Base-by-base conservation (phyloP, 2,888 invertebrate genomes). In the Drosophila kokeensis region DNA sequence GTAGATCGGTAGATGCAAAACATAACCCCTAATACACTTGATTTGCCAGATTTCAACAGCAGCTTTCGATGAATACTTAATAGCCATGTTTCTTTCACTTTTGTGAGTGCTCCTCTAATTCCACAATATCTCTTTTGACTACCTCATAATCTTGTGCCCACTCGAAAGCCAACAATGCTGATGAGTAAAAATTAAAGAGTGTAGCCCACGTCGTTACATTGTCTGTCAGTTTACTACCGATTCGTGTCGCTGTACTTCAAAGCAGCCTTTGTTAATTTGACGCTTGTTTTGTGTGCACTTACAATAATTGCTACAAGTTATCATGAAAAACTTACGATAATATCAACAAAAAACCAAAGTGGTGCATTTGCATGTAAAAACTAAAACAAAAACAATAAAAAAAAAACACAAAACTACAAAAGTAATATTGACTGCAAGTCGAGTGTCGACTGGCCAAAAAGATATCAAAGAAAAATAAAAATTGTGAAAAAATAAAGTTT, bases 281-380 rank as follows among this genome's bases (percentile, higher is more conserved):
- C 82, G 80, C 80, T 71, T 69, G 76, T 80, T 74, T 79, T 74
- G 69, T 80, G 85, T 87, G 89, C 87, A 82, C 77, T 85, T 85
- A 89, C 77, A 80, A 73, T 89, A 89, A 89, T 85, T 83, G 88
- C 85, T 69, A 90, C 65, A 79, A 73, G 49, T 73, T 62, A 75
- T 81, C 63, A 75, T 64, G 13, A 38, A 30, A 74, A 69, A 50
- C 58, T 36, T 57, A 62, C 62, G 68, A 71, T 73, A 74, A 69
- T 60, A 58, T 55, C 63, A 55, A 73, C 69, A 60, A 73, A 72
- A 71, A 71, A 52, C 45, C 40, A 76, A 54, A 70, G 32, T 67
- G 74, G 84, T 83, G 89, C 87, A 65, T 57, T 80, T 70, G 53
- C 59, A 62, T 70, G 59, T 59, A 32, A 57, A 75, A 59, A 72